Conservation (phyloP, 2,113 vertebrate species). For the Tupaia chinensis region DNA sequence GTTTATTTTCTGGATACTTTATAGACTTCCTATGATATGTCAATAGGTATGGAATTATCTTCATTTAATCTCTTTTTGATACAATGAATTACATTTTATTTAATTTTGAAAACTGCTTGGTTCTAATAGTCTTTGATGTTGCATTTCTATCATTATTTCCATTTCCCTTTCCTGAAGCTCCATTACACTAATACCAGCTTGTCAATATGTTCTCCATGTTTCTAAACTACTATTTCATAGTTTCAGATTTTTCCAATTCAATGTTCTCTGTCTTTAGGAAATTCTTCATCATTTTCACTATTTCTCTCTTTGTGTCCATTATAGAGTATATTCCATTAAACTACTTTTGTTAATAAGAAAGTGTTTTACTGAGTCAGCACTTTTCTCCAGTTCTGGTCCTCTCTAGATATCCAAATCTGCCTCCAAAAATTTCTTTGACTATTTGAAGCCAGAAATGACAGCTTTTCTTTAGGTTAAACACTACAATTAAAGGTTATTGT, state of each 20-base stretch:
- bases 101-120: conserved; percentile 5
- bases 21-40: not conserved
- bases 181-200: not conserved
- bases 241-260: not conserved
- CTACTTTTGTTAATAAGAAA: conserved; percentile 34
- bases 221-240: not conserved
- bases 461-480: conserved; percentile 43
- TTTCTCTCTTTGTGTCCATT: not conserved
- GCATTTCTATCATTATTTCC: not conserved
- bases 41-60: not conserved
- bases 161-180: not conserved
- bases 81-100: conserved; percentile 11
- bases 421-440: conserved; percentile 42
- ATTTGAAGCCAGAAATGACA: conserved; percentile 39
- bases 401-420: conserved; percentile 20
- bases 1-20: conserved; percentile 21
- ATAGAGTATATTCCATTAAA: conserved; percentile 38
- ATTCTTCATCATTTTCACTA: not conserved
- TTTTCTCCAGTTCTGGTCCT: not conserved
- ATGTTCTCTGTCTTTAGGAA: not conserved
- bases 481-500: not conserved
- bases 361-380: not conserved
- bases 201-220: not conserved
- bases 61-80: conserved; percentile 48
- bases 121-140: conserved; percentile 22